phyloP scores from a whole-genome alignment of 2,888 invertebrate species.

The Strigamia transsilvanica region DNA sequence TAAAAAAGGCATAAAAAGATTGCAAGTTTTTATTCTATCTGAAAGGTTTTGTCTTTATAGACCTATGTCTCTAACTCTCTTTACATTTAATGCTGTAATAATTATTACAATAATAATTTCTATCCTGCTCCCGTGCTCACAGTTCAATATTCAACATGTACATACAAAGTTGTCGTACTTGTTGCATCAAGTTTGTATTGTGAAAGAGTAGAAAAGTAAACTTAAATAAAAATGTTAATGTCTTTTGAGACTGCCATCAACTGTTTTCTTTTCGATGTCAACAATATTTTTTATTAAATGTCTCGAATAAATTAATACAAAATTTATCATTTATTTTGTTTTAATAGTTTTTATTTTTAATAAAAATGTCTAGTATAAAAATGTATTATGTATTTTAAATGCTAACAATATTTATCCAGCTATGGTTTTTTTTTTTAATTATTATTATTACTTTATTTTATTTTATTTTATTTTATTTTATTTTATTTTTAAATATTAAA shows the following conservation, averaged over 20 bases:
- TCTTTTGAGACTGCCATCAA: slow-evolving; percentile 54
- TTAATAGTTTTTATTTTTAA: neutral
- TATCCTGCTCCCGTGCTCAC: slow-evolving; percentile 57
- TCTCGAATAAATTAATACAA: slow-evolving; percentile 3
- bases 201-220: slow-evolving; percentile 55
- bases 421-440: too few species aligned
- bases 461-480: neutral
- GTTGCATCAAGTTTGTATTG: slow-evolving; percentile 57
- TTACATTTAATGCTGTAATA: slow-evolving; percentile 43
- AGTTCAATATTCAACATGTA: slow-evolving; percentile 56
- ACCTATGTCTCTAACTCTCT: slow-evolving; percentile 37
- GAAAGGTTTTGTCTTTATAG: slow-evolving; percentile 37
- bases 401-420: too few species aligned
- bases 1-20: slow-evolving; percentile 36
- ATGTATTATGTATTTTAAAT: too few species aligned
- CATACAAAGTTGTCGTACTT: slow-evolving; percentile 57
- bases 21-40: slow-evolving; percentile 44
- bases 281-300: slow-evolving; percentile 14
- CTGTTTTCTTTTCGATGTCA: slow-evolving; percentile 23
- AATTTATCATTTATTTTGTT: slow-evolving; percentile 12
- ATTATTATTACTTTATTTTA: too few species aligned
- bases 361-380: neutral
- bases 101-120: slow-evolving; percentile 54
- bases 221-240: slow-evolving; percentile 57
- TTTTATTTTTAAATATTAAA: neutral